Evolutionary conservation across 2,797 vertebrate genomes (phyloP), one percentile per base, ranked within the genome.

Genomic region (Clarias laeviceps): DNA sequence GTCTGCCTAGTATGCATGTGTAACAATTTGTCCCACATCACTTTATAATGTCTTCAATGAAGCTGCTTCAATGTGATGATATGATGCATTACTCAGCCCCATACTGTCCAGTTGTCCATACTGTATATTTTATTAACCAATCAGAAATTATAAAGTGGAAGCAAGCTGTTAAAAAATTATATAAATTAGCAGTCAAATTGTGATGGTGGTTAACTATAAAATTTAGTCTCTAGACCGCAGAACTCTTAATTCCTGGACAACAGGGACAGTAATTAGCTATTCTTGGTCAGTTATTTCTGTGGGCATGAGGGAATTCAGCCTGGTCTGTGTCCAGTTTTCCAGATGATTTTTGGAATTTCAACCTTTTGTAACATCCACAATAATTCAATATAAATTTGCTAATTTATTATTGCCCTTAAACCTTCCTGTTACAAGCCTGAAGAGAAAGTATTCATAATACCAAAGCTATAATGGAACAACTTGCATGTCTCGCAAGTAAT

Each of bases 251-350:
- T 69, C 6, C 62, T 29, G 69, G 59, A 12, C 15, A 84, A 65
- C 62, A 22, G 68, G 45, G 32, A 81, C 62, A 4, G 57, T 64
- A 68, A 82, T 66, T 27, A 76, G 65, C 45, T 86, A 29, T 83
- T 65, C 82, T 56, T 64, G 50, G 54, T 62, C 68, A 40, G 54
- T 14, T 29, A 45, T 27, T 50, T 84, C 66, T 57, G 45, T 77
- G 56, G 50, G 64, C 56, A 59, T 64, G 29, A 50, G 78, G 64
- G 54, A 57, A 57, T 80, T 85, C 37, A 65, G 29, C 20, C 73
- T 87, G 84, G 56, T 61, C 74, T 61, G 29, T 14, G 1, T 78
- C 74, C 74, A 78, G 62, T n/a, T 69, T 86, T 24, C 24, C 6
- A 59, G n/a, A 70, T 59, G 32, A 32, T 56, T 17, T 80, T 54